phyloP scores from a whole-genome alignment of 2,888 invertebrate species.

The Platycheirus rosarum region DNA sequence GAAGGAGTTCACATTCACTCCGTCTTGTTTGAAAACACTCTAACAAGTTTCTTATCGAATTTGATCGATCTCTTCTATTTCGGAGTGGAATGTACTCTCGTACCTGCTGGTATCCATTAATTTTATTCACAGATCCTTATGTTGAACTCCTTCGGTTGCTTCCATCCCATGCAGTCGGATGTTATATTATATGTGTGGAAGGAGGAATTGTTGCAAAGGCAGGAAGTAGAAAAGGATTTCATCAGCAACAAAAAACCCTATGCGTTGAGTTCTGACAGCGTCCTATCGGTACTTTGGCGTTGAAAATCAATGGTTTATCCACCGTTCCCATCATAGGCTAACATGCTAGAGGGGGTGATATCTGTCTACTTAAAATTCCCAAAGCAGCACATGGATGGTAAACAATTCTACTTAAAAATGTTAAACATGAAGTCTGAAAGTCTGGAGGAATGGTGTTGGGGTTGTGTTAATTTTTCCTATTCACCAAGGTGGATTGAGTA shows the following conservation, averaged over 20 bases:
- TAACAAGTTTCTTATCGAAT: slow-evolving; percentile 73
- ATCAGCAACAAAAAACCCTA: not conserved
- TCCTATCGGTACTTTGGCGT: slow-evolving; percentile 15
- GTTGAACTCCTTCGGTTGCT: slow-evolving; percentile 22
- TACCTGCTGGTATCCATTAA: slow-evolving; percentile 62
- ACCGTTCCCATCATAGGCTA: slow-evolving; percentile 27
- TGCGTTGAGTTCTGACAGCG: slow-evolving; percentile 9
- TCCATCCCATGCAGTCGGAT: slow-evolving; percentile 5
- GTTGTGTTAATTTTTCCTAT: no score
- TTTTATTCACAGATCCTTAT: slow-evolving; percentile 69
- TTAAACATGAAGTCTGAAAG: slow-evolving; percentile 23
- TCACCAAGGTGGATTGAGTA: no score
- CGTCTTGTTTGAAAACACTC: slow-evolving; percentile 47
- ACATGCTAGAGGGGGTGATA: not conserved
- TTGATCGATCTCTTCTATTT: slow-evolving; percentile 70
- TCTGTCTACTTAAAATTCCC: slow-evolving; percentile 56
- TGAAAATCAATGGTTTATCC: slow-evolving; percentile 61
- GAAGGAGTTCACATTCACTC: not conserved
- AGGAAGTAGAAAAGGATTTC: slow-evolving; percentile 36
- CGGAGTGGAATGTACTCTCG: slow-evolving; percentile 2
- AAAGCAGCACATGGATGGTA: slow-evolving; percentile 58
- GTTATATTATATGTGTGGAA: not conserved
- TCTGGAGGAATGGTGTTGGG: not conserved
- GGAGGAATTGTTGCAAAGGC: slow-evolving; percentile 3
- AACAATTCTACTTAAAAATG: slow-evolving; percentile 64